These are phyloP conservation scores for Acanthurus leucopareius DNA, from an alignment of 2,797 vertebrate genomes.

Conservation along the genomic window DNA sequence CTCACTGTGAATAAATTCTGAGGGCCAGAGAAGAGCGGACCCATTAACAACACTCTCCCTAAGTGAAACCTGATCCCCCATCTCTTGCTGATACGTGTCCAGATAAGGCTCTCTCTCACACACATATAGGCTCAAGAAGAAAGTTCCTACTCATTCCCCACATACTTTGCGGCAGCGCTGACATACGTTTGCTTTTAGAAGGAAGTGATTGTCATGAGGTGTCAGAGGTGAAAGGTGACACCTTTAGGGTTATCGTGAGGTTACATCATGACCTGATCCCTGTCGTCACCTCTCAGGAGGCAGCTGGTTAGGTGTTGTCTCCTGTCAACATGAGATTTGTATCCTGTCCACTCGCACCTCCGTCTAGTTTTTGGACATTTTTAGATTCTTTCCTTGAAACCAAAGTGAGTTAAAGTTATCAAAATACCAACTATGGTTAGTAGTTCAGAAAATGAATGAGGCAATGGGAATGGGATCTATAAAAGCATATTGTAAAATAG, in stretches of 20 bases:
- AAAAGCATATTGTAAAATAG: constrained; percentile 32
- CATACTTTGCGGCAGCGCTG: not conserved
- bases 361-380: constrained; percentile 5
- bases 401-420: constrained; percentile 45
- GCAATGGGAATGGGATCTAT: constrained; percentile 25
- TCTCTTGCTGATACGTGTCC: constrained; percentile 62
- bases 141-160: constrained; percentile 51
- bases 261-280: constrained; percentile 63
- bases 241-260: constrained; percentile 70
- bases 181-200: constrained; percentile 69
- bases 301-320: constrained; percentile 50
- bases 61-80: constrained; percentile 60
- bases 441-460: not conserved
- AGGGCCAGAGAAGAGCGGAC: constrained; percentile 54
- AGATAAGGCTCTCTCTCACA: constrained; percentile 49
- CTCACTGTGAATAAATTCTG: constrained; percentile 47
- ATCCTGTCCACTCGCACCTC: constrained; percentile 25
- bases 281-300: constrained; percentile 55
- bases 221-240: constrained; percentile 76
- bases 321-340: constrained; percentile 66
- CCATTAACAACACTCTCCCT: constrained; percentile 60
- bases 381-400: constrained; percentile 26
- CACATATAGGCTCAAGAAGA: constrained; percentile 21
- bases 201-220: constrained; percentile 69
- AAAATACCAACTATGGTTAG: constrained; percentile 8